Evolutionary conservation across 2,113 vertebrate genomes (phyloP).

Genomic region (Siphamia tubifer): DNA sequence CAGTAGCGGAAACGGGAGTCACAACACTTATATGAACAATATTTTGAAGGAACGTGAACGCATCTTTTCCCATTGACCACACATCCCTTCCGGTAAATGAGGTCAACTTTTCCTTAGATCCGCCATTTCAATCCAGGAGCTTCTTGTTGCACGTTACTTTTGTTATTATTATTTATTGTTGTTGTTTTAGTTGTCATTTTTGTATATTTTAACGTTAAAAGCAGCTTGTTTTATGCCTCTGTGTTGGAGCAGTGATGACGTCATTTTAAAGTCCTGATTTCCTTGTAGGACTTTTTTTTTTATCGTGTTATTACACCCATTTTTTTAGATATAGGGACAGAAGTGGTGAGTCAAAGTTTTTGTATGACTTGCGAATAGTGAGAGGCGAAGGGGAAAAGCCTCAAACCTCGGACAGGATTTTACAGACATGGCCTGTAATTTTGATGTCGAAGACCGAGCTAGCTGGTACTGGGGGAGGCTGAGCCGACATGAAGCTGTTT

Average conservation of each 20-base stretch:
- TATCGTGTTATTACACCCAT: neutral
- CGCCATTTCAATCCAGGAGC: constrained; percentile 84
- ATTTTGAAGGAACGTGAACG: constrained; percentile 20
- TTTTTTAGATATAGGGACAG: constrained; percentile 33
- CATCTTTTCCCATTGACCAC: constrained; percentile 47
- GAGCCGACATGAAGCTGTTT: constrained; percentile 89
- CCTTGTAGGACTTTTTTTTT: neutral
- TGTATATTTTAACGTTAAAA: neutral
- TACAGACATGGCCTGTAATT: constrained; percentile 92
- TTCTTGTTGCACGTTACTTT: constrained; percentile 62
- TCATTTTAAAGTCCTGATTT: too few species aligned
- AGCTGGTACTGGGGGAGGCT: constrained; percentile 95
- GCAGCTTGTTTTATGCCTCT: neutral
- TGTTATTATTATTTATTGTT: neutral
- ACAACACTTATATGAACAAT: too few species aligned
- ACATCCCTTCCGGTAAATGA: constrained; percentile 89
- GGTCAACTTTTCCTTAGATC: constrained; percentile 83
- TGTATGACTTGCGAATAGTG: constrained; percentile 79
- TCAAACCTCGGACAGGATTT: constrained; percentile 78
- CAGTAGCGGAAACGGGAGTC: too few species aligned
- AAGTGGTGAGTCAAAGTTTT: constrained; percentile 73
- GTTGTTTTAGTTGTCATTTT: neutral
- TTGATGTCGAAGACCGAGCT: constrained; percentile 91
- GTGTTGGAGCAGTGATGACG: neutral
- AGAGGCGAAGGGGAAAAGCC: constrained; percentile 77